Percentiles rank a stretch among this genome's conserved stretches.
Evolutionary conservation across 2,113 vertebrate species (phyloP).

Genomic region (Carassius gibelio): DNA sequence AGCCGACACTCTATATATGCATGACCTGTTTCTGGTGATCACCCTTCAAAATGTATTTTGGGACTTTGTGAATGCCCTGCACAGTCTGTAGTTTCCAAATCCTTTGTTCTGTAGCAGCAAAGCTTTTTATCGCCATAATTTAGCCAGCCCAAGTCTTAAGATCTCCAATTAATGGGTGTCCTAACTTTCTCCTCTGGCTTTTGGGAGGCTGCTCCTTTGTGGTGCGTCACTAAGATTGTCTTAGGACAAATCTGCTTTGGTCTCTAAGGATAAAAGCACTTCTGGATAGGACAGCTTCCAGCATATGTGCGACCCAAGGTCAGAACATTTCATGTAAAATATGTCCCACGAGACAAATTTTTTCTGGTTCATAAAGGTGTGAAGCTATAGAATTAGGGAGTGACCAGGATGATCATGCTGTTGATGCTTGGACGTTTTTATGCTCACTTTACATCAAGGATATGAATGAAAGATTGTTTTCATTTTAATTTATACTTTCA

Average conservation of each 20-base stretch:
- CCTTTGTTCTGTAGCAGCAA: slow-evolving; percentile 27
- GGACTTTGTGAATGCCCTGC: slow-evolving; percentile 29
- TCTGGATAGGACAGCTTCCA: slow-evolving; percentile 13
- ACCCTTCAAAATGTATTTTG: slow-evolving; percentile 24
- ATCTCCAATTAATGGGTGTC: slow-evolving; percentile 44
- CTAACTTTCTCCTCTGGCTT: slow-evolving; percentile 42
- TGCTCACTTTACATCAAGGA: neutral
- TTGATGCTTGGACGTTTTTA: too few species aligned
- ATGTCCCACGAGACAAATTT: slow-evolving; percentile 20
- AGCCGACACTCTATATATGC: neutral
- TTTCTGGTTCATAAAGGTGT: slow-evolving; percentile 1
- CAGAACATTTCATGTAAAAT: slow-evolving; percentile 26
- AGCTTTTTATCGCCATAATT: slow-evolving; percentile 40
- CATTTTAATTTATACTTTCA: neutral
- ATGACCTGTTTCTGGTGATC: slow-evolving; percentile 38
- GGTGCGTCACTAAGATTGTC: slow-evolving; percentile 12
- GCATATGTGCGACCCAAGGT: neutral
- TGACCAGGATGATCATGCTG: neutral
- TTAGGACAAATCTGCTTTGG: slow-evolving; percentile 22
- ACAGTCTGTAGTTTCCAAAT: slow-evolving; percentile 22
- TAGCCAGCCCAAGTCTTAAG: slow-evolving; percentile 13
- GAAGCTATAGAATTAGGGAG: slow-evolving; percentile 2
- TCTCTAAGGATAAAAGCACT: slow-evolving; percentile 36
- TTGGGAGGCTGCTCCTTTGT: neutral
- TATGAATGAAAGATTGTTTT: neutral